Conservation (phyloP, 2,797 vertebrate species). For the Poeciliopsis gracilis region DNA sequence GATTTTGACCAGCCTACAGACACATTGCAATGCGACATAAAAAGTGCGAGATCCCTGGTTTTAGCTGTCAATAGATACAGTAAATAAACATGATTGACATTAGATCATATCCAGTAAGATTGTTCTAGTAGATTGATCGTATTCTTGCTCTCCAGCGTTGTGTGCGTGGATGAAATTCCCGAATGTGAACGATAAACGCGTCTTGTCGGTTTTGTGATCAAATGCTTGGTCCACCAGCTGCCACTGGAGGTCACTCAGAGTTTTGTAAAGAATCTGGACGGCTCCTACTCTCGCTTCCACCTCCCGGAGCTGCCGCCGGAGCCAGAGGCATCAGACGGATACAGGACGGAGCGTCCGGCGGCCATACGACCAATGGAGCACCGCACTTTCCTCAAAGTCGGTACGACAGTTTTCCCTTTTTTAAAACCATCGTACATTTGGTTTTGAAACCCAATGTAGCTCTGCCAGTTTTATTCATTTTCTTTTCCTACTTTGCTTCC, state of each 20-base stretch:
- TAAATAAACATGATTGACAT: too few relatives aligned
- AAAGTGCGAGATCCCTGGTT: too few relatives aligned
- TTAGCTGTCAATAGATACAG: too few relatives aligned
- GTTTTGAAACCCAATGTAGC: background rate
- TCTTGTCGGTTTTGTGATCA: background rate
- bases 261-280: constrained; percentile 90
- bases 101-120: too few relatives aligned
- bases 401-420: constrained; percentile 69
- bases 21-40: background rate
- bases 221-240: constrained; percentile 73
- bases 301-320: constrained; percentile 85
- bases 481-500: too few relatives aligned
- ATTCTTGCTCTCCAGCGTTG: too few relatives aligned
- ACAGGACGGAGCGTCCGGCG: constrained; percentile 82
- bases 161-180: too few relatives aligned
- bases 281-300: constrained; percentile 85
- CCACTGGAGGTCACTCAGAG: constrained; percentile 90
- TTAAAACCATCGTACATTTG: background rate
- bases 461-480: background rate
- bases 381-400: constrained; percentile 93
- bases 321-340: constrained; percentile 71
- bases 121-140: too few relatives aligned
- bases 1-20: background rate
- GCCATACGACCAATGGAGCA: constrained; percentile 89
- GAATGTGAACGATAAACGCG: too few relatives aligned